Evolutionary conservation across 35 echinoderm and acorn worm genomes (phyloP), one percentile per base, ranked within the genome.

Genomic region (Ophioderma brevispina): DNA sequence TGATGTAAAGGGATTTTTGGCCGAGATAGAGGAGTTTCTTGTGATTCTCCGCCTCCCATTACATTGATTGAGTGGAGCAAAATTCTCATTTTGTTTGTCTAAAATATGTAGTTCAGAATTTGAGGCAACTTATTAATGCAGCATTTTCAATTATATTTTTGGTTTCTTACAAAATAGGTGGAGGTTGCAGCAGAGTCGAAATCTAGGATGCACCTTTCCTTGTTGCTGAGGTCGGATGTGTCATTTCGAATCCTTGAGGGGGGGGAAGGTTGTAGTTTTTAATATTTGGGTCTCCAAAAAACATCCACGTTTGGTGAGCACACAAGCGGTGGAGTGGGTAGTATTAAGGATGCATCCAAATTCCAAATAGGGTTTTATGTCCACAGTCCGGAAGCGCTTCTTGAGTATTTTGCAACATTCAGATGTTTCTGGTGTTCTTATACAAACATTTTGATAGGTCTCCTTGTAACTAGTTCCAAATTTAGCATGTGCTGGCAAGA

Each of bases 111-210:
- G 36, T 3, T 82, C 80, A 31, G 10, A 82, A 11, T 82, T 39
- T 82, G 80, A 85, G 34, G 1, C 35, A 4, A 31, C 23, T 85
- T 23, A 64, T 85, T 63, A 50, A 50, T n/a, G 82, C 82, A 64
- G 42, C 64, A 0, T 59, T 85, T 37, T 38, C 15, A 14, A 17
- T 59, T 8, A 19, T 43, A 21, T 85, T 85, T 35, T 31, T 55
- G 43, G 82, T 0, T 85, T 85, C 25, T 37, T 85, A 35, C 1
- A n/a, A 31, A 37, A 63, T 85, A 2, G 82, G 82, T n/a, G 2
- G 82, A 85, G 64, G 35, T 85, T 0, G 56, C 82, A 17, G 82
- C 56, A 36, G 19, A 34, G 11, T 55, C 25, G 40, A 6, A 49
- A 85, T 63, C 3, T n/a, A n/a, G 33, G 40, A 64, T 32, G 0